Evolutionary conservation across 2,113 vertebrate genomes (phyloP).

Genomic region (Melanotaenia duboulayi): DNA sequence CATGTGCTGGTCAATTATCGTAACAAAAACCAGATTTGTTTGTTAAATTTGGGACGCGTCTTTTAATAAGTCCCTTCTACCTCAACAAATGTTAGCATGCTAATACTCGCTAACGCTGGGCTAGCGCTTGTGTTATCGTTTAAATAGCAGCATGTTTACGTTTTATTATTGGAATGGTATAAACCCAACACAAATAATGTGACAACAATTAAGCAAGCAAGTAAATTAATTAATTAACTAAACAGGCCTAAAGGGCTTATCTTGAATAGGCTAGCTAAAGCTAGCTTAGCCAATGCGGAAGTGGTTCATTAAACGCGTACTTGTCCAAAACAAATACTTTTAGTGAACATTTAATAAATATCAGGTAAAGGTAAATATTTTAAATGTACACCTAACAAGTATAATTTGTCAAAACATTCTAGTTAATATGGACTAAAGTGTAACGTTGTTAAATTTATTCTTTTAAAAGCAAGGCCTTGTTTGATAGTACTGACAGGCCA

Average conservation of each 20-base stretch:
- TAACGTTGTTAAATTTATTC: not conserved
- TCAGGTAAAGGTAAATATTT: accelerated
- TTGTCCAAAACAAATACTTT: slow-evolving; percentile 2
- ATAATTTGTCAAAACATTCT: accelerated
- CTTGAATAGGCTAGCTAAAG: slow-evolving; percentile 1
- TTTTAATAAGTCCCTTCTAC: not conserved
- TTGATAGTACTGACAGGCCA: slow-evolving; percentile 23
- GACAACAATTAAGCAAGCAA: not conserved
- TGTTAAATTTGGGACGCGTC: too few relatives aligned
- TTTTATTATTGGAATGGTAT: not conserved
- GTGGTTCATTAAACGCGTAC: slow-evolving; percentile 3
- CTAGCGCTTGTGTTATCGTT: not conserved
- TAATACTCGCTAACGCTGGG: not conserved
- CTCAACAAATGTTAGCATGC: not conserved
- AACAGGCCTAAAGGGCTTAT: not conserved
- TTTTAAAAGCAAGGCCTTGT: slow-evolving; percentile 22
- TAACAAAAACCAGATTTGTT: too few relatives aligned
- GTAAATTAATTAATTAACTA: not conserved
- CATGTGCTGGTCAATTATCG: too few relatives aligned
- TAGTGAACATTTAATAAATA: accelerated
- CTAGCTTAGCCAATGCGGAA: slow-evolving; percentile 61
- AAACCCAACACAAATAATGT: not conserved
- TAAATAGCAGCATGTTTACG: not conserved
- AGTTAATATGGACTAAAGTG: not conserved
- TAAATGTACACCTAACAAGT: too few relatives aligned